phyloP scores from a whole-genome alignment of 2,113 vertebrate genomes.

The Notothenia coriiceps region DNA sequence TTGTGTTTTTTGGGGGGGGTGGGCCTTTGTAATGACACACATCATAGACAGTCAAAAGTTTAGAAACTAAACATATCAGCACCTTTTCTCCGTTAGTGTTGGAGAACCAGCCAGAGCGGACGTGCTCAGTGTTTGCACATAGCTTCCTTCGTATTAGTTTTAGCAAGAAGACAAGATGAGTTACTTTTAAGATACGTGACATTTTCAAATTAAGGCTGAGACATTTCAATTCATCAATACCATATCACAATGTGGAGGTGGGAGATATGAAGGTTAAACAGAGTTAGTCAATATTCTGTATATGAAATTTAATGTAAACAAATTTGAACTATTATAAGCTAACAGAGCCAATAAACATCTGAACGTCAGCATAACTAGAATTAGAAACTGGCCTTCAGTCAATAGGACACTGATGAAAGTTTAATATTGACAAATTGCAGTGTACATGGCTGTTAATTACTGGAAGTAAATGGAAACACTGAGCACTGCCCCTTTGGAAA shows the following conservation, averaged over 20 bases:
- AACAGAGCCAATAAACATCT: neutral
- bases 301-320: neutral
- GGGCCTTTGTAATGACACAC: slow-evolving; percentile 41
- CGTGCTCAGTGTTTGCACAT: slow-evolving; percentile 52
- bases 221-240: neutral
- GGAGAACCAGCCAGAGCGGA: slow-evolving; percentile 39
- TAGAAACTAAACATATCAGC: slow-evolving; percentile 55
- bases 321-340: neutral
- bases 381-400: slow-evolving; percentile 11
- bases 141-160: neutral
- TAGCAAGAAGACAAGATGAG: too few relatives aligned
- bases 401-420: slow-evolving; percentile 2
- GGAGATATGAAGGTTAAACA: neutral
- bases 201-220: neutral
- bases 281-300: neutral
- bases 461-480: slow-evolving; percentile 61
- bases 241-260: neutral
- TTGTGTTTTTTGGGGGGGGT: slow-evolving; percentile 25
- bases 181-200: neutral
- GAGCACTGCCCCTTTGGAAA: slow-evolving; percentile 46
- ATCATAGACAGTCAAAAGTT: slow-evolving; percentile 52
- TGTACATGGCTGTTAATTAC: slow-evolving; percentile 6
- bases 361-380: neutral
- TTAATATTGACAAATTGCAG: neutral
- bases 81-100: slow-evolving; percentile 33